Evolutionary conservation across 2,888 invertebrate genomes (phyloP), one percentile per base, ranked within the genome.

Genomic region (Agriopis aurantiaria): DNA sequence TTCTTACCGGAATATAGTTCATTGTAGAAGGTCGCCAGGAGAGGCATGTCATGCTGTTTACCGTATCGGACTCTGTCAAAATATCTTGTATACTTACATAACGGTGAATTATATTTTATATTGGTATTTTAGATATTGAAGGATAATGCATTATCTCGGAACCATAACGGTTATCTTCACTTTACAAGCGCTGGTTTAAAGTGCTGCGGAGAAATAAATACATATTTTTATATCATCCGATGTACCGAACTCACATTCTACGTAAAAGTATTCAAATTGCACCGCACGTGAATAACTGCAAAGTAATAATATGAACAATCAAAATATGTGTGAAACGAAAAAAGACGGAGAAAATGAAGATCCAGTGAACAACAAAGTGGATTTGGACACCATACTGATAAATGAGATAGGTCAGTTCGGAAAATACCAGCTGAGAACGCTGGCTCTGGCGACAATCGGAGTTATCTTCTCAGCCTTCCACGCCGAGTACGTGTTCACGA

Each of bases 331-430:
- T 17, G 63, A 53, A n/a, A 53, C 48, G 23, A 14, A 48, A 48
- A 55, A 53, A 10, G 63, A 46, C 11, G 17, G 41, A 3, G 14
- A 40, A 0, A 9, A 5, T 41, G 48, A 60, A 6, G 45, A 23
- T 41, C 33, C 49, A 40, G 46, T 5, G 43, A 9, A 14, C 3
- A n/a, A 45, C 10, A 78, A 76, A 45, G 79, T 91, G 17, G 87
- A 91, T 46, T 57, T 92, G 75, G 92, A 92, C 62, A 81, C 82
- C 3, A 84, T 92, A 11, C 74, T 92, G 62, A 80, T 88, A 7
- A 84, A 89, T 23, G 93, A 92, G 73, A 81, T 91, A n/a, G 92
- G 92, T 0, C 89, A 91, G 78, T 88, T 91, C 68, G 92, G 92
- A 0, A 72, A 75, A 58, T 92, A 86, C 71, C 92, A 93, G 77